A percentile compares a stretch with the other conserved stretches of the same genome.
phyloP scores from a whole-genome alignment of 2,797 vertebrate genomes.

The Onychomys arenicola region DNA sequence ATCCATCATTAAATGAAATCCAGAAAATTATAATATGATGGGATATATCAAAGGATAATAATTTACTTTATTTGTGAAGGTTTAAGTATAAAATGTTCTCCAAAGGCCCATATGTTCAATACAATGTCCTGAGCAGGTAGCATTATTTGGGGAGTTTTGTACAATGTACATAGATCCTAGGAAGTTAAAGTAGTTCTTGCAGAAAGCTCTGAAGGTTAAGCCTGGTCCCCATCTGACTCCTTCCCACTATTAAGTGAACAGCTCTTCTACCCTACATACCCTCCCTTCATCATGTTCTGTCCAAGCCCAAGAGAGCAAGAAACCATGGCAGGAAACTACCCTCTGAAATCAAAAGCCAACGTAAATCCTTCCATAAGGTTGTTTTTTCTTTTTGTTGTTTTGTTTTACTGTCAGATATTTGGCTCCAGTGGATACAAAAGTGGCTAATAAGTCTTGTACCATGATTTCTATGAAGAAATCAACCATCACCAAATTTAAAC shows the following conservation, averaged over 20 bases:
- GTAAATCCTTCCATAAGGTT: neutral
- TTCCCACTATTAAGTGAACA: neutral
- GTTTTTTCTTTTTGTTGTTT: neutral
- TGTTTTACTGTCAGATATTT: neutral
- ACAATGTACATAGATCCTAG: neutral
- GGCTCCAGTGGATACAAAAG: neutral
- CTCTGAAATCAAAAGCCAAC: neutral
- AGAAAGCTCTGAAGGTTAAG: neutral
- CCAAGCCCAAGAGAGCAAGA: neutral
- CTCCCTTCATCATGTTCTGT: neutral
- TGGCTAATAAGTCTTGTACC: neutral
- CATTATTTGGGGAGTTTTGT: neutral
- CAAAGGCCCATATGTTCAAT: neutral
- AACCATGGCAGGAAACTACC: neutral
- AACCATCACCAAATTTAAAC: neutral
- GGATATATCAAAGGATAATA: neutral
- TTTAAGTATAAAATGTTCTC: neutral
- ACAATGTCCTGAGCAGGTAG: neutral
- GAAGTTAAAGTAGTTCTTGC: too few species aligned
- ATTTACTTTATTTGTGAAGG: neutral
- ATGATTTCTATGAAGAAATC: neutral
- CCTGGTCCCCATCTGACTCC: too few species aligned
- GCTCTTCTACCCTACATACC: neutral
- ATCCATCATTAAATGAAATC: neutral
- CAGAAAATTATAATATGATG: neutral